These are phyloP conservation scores for Grammomys surdaster DNA, from an alignment of 2,113 vertebrate genomes.

Conservation along the genomic window DNA sequence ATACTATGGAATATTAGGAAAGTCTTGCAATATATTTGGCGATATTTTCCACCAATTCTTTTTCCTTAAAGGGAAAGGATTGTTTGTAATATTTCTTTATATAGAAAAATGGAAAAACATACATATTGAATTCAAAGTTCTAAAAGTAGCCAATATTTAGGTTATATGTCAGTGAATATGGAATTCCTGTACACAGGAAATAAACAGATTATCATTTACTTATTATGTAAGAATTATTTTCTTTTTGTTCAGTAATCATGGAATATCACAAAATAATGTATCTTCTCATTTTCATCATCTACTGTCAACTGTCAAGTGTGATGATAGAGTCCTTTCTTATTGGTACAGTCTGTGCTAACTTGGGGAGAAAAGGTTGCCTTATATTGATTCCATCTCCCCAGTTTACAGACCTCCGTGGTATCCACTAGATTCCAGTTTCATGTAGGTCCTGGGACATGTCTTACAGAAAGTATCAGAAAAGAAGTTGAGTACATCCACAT, in stretches of 20 bases:
- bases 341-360: background rate
- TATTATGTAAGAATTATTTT: constrained; percentile 4
- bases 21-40: background rate
- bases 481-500: background rate
- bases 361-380: background rate
- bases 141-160: background rate
- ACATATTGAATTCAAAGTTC: background rate
- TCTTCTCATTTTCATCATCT: constrained; percentile 36
- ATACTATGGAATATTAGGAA: constrained; percentile 53
- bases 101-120: background rate
- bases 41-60: constrained; percentile 37
- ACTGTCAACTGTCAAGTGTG: background rate
- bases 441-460: background rate
- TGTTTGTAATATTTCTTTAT: background rate
- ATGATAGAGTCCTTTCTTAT: background rate
- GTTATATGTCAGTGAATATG: constrained; percentile 3
- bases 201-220: background rate
- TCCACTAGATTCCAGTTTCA: background rate
- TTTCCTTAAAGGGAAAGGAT: constrained; percentile 42
- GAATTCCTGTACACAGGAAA: background rate
- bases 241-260: constrained; percentile 14
- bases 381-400: background rate
- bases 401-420: background rate
- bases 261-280: background rate
- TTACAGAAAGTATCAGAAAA: background rate